phyloP scores from a whole-genome alignment of 2,113 vertebrate genomes.

The Nycticebus coucang region DNA sequence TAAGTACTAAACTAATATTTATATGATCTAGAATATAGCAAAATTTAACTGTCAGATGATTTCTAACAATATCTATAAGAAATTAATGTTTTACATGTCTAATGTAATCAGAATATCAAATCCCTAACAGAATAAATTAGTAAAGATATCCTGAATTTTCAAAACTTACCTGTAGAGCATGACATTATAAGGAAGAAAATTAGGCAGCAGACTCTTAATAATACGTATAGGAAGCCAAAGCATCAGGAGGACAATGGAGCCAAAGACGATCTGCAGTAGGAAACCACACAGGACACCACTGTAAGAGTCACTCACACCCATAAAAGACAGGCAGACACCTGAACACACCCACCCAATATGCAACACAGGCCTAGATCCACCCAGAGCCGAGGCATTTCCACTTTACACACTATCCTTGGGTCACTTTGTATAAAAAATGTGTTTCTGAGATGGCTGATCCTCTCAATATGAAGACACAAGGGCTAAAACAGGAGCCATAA shows the following conservation, averaged over 20 bases:
- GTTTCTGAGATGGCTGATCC: background rate
- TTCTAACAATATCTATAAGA: background rate
- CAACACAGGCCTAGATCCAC: background rate
- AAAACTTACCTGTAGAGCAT: constrained; percentile 96
- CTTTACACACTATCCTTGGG: background rate
- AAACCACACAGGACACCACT: background rate
- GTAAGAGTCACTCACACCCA: background rate
- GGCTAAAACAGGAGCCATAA: background rate
- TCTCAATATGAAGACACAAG: background rate
- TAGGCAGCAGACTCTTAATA: constrained; percentile 93
- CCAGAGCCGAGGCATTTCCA: background rate
- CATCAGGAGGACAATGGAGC: constrained; percentile 98
- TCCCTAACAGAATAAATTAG: background rate
- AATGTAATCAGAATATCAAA: background rate
- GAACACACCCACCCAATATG: background rate
- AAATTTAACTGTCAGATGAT: constrained; percentile 39
- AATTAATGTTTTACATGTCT: constrained; percentile 1
- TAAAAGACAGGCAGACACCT: background rate
- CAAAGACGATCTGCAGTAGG: constrained; percentile 94
- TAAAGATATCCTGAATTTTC: background rate
- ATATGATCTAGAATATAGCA: background rate
- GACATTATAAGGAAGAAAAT: constrained; percentile 98
- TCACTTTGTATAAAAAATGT: background rate
- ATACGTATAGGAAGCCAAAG: constrained; percentile 98
- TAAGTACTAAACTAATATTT: background rate